Percentiles rank a stretch among this genome's conserved stretches.
phyloP scores from a whole-genome alignment of 2,797 vertebrate genomes.

The Petrocephalus schoutedeni region DNA sequence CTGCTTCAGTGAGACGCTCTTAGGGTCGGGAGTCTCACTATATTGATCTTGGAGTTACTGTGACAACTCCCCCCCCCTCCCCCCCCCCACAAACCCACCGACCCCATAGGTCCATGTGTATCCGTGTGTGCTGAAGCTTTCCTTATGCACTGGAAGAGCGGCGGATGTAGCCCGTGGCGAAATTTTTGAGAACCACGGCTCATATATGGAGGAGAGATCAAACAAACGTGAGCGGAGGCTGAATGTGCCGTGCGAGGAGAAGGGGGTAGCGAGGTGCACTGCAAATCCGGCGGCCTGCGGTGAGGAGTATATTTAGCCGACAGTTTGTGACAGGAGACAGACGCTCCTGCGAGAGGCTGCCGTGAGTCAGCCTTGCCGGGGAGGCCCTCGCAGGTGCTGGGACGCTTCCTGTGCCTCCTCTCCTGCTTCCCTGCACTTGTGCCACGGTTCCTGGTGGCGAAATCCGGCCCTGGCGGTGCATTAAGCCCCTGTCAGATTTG shows the following conservation, averaged over 20 bases:
- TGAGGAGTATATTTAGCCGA: conserved; percentile 1
- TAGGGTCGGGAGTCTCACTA: neutral
- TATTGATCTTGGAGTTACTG: conserved; percentile 1
- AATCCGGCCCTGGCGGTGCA: neutral
- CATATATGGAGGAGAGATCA: neutral
- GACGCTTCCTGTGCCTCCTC: neutral
- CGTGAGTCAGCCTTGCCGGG: neutral
- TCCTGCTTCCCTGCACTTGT: neutral
- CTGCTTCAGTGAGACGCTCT: neutral
- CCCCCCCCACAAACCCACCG: too few relatives aligned
- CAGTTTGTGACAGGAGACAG: neutral
- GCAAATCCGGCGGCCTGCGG: neutral
- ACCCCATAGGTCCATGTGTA: neutral
- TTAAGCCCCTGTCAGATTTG: conserved; percentile 11
- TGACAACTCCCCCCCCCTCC: neutral
- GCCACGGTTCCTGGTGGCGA: neutral
- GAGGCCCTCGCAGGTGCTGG: neutral
- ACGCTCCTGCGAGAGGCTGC: neutral
- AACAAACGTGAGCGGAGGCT: neutral
- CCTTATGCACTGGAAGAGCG: neutral
- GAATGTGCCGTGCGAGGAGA: neutral
- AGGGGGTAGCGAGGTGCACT: neutral
- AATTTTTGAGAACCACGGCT: neutral
- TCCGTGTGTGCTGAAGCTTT: neutral
- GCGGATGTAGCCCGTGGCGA: neutral